A percentile compares a stretch with the other conserved stretches of the same genome.
phyloP scores from a whole-genome alignment of 1,140 invertebrate species.

The Nymphalis io region DNA sequence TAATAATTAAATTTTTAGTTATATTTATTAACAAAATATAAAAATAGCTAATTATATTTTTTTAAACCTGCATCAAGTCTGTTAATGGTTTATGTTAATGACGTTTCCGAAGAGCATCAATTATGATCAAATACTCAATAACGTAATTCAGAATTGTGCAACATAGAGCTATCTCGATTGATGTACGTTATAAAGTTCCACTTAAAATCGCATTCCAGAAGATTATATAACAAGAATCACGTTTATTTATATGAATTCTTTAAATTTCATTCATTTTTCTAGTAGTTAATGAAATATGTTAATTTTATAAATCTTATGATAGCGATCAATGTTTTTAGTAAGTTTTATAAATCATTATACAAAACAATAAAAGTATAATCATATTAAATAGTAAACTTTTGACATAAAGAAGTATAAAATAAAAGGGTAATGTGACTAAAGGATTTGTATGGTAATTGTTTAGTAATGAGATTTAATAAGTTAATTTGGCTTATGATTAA shows the following conservation, averaged over 20 bases:
- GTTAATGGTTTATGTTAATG: slow-evolving; percentile 21
- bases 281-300: slow-evolving; percentile 4
- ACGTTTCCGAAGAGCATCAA: slow-evolving; percentile 20
- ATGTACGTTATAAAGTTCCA: slow-evolving; percentile 28
- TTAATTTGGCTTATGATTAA: too few relatives aligned
- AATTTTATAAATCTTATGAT: background rate
- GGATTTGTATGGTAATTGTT: too few relatives aligned
- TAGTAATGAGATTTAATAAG: too few relatives aligned
- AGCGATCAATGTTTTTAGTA: too few relatives aligned
- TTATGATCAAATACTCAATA: slow-evolving; percentile 31
- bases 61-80: background rate
- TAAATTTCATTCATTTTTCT: slow-evolving; percentile 16
- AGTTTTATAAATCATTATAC: too few relatives aligned
- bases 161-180: slow-evolving; percentile 25
- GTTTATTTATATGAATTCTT: slow-evolving; percentile 19
- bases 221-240: slow-evolving; percentile 11
- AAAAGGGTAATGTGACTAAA: too few relatives aligned
- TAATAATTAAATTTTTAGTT: background rate
- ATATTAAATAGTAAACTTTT: too few relatives aligned
- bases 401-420: too few relatives aligned
- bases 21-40: background rate
- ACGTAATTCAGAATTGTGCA: slow-evolving; percentile 29
- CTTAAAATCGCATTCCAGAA: slow-evolving; percentile 30
- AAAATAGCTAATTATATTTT: background rate
- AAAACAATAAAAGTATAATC: too few relatives aligned